Percentiles rank a stretch among this genome's conserved stretches.
These are phyloP conservation scores for Cygnus olor DNA, from an alignment of 2,797 vertebrate genomes.

Conservation along the genomic window DNA sequence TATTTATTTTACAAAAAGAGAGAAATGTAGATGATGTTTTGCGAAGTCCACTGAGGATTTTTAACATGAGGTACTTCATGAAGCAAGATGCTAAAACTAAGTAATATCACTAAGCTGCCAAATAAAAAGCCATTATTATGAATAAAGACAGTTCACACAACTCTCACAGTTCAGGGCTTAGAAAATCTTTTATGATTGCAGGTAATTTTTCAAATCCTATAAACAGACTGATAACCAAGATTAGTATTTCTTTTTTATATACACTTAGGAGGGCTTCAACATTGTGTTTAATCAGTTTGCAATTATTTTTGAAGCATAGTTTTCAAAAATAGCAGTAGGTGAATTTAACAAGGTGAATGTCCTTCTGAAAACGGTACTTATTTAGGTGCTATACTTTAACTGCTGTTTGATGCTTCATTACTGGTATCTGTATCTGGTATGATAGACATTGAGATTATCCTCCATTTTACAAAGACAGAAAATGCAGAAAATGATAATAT, in stretches of 20 bases:
- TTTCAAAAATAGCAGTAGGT: neutral
- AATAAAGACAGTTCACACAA: neutral
- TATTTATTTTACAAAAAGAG: neutral
- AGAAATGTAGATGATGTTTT: neutral
- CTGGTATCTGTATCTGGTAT: neutral
- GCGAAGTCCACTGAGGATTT: neutral
- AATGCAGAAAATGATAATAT: neutral
- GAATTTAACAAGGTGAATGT: neutral
- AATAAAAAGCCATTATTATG: neutral
- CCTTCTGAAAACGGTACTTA: slow-evolving; percentile 6
- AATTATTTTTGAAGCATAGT: neutral
- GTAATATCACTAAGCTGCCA: neutral
- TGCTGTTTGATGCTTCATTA: slow-evolving; percentile 1
- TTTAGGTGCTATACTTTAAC: neutral
- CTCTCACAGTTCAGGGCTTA: neutral
- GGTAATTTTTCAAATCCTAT: neutral
- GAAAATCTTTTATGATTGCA: neutral
- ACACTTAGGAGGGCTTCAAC: neutral
- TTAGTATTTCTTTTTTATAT: neutral
- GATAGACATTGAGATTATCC: neutral
- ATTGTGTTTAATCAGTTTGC: neutral
- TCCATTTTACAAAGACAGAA: slow-evolving; percentile 29
- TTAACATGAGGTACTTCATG: neutral
- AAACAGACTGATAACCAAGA: neutral
- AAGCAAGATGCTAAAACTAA: neutral